A percentile compares a stretch with the other conserved stretches of the same genome.
These are phyloP conservation scores for Kryptopterus vitreolus DNA, from an alignment of 2,797 vertebrate genomes.

Conservation along the genomic window DNA sequence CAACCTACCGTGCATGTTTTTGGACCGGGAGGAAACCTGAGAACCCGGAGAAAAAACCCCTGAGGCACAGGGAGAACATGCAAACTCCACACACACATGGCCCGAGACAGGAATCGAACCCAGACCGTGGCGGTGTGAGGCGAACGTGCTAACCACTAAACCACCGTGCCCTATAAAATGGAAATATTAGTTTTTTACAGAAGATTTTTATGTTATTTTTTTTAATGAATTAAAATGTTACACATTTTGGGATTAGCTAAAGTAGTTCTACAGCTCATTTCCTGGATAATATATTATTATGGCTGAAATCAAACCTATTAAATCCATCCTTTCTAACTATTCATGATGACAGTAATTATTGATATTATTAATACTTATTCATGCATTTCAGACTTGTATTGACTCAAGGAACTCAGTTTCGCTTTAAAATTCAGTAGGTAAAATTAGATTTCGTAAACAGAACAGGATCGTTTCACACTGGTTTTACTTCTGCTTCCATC, in stretches of 20 bases:
- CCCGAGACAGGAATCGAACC: too few species aligned
- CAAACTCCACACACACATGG: too few species aligned
- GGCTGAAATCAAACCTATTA: not conserved
- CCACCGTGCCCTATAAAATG: too few species aligned
- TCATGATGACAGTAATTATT: not conserved
- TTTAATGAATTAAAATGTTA: not conserved
- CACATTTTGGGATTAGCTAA: not conserved
- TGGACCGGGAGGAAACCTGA: too few species aligned
- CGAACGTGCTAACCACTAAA: too few species aligned
- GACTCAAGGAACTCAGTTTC: not conserved
- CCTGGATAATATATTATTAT: not conserved
- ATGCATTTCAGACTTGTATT: not conserved
- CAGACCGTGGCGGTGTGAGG: too few species aligned
- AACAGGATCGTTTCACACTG: not conserved
- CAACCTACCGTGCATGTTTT: too few species aligned
- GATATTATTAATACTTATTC: not conserved
- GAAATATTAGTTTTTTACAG: too few species aligned
- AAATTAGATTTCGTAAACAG: not conserved
- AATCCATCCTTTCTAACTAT: not conserved
- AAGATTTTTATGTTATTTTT: too few species aligned
- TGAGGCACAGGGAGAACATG: too few species aligned
- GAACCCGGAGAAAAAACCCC: too few species aligned
- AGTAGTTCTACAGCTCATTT: not conserved
- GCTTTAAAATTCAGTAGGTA: not conserved
- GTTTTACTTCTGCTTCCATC: slow-evolving; percentile 39